phyloP scores from a whole-genome alignment of 2,797 vertebrate species.

The Falco berigora region DNA sequence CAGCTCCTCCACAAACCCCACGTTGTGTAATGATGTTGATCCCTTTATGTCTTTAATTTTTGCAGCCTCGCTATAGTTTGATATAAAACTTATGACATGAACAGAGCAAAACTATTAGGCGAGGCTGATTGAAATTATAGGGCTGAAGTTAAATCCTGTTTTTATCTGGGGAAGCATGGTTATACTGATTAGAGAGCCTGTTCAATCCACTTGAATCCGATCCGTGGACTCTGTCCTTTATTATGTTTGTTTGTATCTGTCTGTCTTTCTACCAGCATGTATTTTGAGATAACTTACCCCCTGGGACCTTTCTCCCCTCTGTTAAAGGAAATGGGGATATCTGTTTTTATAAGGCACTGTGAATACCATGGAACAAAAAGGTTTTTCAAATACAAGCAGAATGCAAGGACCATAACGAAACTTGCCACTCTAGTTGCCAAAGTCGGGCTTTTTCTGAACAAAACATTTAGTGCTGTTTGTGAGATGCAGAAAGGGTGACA shows the following conservation, averaged over 20 bases:
- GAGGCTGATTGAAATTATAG: not conserved
- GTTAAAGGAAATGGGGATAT: not conserved
- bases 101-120: not conserved
- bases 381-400: not conserved
- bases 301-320: not conserved
- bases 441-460: not conserved
- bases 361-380: not conserved
- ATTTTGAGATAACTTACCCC: not conserved
- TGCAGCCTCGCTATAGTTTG: not conserved
- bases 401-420: not conserved
- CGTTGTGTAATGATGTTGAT: not conserved
- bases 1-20: not conserved
- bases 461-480: not conserved
- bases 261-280: not conserved
- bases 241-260: not conserved
- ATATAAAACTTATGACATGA: not conserved
- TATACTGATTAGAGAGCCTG: not conserved
- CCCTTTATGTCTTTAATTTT: not conserved
- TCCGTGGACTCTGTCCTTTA: not conserved
- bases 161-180: not conserved
- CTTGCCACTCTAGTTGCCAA: not conserved
- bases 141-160: not conserved
- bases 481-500: not conserved
- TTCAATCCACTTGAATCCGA: not conserved
- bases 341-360: not conserved